Evolutionary conservation across 2,797 vertebrate genomes (phyloP).

Genomic region (Apogon hyalosoma): DNA sequence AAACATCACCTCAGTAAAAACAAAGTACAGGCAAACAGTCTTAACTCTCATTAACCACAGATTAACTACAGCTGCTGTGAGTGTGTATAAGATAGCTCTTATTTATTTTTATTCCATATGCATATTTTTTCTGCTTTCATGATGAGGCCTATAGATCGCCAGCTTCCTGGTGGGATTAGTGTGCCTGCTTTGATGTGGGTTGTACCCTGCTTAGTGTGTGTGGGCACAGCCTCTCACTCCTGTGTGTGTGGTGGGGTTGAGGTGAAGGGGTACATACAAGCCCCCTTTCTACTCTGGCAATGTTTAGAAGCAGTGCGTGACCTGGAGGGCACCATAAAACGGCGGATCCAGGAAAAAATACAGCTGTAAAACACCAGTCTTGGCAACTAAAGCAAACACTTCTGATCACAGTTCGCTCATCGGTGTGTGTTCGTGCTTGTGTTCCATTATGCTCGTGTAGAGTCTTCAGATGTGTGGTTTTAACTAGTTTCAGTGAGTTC

Average conservation of each 20-base stretch:
- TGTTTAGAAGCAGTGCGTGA: constrained; percentile 69
- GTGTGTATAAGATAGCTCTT: constrained; percentile 35
- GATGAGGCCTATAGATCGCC: constrained; percentile 45
- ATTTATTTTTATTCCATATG: constrained; percentile 52
- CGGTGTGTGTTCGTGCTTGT: constrained; percentile 27
- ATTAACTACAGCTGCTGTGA: constrained; percentile 54
- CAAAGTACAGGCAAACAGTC: constrained; percentile 15
- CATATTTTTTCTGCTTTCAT: constrained; percentile 54
- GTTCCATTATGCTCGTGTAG: constrained; percentile 12
- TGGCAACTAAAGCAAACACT: constrained; percentile 67
- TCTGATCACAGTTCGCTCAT: constrained; percentile 61
- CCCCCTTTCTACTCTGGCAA: constrained; percentile 50
- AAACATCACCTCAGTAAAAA: constrained; percentile 38
- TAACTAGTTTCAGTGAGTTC: constrained; percentile 43
- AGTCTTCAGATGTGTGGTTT: constrained; percentile 34
- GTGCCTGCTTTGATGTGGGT: constrained; percentile 71
- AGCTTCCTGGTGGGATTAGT: constrained; percentile 67
- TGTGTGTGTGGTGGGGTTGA: constrained; percentile 50
- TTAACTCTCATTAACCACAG: constrained; percentile 41
- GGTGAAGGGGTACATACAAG: constrained; percentile 51
- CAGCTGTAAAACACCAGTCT: constrained; percentile 71
- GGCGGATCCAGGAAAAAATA: constrained; percentile 65
- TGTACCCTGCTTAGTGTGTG: constrained; percentile 51
- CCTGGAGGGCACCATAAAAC: constrained; percentile 64
- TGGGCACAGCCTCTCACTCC: constrained; percentile 42